Evolutionary conservation across 2,888 invertebrate species (phyloP), one percentile per base, ranked within the genome.

Genomic region (Augochlorella aurata): DNA sequence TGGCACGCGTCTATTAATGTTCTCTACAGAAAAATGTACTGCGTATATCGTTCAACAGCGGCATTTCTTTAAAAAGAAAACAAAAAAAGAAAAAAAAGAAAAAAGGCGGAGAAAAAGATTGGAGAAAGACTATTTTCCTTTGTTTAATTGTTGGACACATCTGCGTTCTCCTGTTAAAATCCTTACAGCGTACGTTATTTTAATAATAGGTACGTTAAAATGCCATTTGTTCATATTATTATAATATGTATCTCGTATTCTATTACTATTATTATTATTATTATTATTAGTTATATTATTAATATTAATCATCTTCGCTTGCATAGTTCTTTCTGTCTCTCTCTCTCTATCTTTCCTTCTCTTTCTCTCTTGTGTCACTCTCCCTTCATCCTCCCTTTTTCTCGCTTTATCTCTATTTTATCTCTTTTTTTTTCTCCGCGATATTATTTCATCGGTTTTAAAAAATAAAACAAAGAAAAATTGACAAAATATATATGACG

Each of bases 191-290:
- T 65, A 87, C 50, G 69, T 74, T 86, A 87, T 86, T 70, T 82
- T 68, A 77, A 38, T 83, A 86, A 86, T 89, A 90, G 90, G 89
- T 90, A 90, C 90, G 77, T 87, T 85, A 86, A 88, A 90, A 90
- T 90, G 89, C 90, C 90, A 89, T 89, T 80, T 87, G 84, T 86
- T 87, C 81, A 77, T 86, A 81, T 80, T 79, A 83, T 84, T 87
- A 81, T 69, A 85, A 65, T 44, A 44, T 65, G 65, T 44, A 44
- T 65, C 61, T 82, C 72, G 70, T 85, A 50, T 75, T 65, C 44
- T 65, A 65, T 65, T 44, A 65, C 38, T 65, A 38, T 63, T 86
- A 81, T 80, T 78, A 83, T 81, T 87, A 83, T 81, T 87, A 83
- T 10, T 38, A 18, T 63, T 85, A 61, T 8, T 29, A 50, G 72